Evolutionary conservation across 2,113 vertebrate genomes (phyloP).

Genomic region (Brachyhypopomus occidentalis): DNA sequence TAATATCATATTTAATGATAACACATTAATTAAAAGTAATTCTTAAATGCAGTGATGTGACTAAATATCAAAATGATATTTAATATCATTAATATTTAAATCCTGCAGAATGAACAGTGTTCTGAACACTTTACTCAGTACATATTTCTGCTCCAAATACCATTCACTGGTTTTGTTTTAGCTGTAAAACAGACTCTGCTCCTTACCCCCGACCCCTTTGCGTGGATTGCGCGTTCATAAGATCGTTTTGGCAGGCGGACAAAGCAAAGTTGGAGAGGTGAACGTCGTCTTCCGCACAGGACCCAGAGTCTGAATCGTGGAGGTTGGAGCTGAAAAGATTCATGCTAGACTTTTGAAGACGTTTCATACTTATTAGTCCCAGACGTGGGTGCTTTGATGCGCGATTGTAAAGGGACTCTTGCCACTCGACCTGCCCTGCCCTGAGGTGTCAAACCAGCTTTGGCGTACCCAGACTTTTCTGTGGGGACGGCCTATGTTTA

Average conservation of each 20-base stretch:
- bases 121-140: too few relatives aligned
- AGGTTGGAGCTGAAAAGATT: slow-evolving; percentile 52
- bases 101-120: too few relatives aligned
- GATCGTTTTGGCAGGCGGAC: background rate
- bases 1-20: too few relatives aligned
- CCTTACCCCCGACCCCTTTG: background rate
- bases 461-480: background rate
- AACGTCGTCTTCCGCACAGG: slow-evolving; percentile 30
- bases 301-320: slow-evolving; percentile 54
- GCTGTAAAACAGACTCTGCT: background rate
- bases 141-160: background rate
- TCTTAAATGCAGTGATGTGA: too few relatives aligned
- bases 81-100: too few relatives aligned
- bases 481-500: slow-evolving; percentile 12
- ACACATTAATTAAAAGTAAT: too few relatives aligned
- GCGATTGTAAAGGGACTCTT: slow-evolving; percentile 33
- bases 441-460: background rate
- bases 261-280: slow-evolving; percentile 2
- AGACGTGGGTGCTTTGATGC: slow-evolving; percentile 33
- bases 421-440: slow-evolving; percentile 32
- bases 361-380: slow-evolving; percentile 57
- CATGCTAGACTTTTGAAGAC: background rate
- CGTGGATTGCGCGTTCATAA: slow-evolving; percentile 19
- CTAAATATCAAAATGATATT: too few relatives aligned
- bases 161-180: slow-evolving; percentile 3